phyloP scores from a whole-genome alignment of 1,140 invertebrate species.

The Papilio machaon region DNA sequence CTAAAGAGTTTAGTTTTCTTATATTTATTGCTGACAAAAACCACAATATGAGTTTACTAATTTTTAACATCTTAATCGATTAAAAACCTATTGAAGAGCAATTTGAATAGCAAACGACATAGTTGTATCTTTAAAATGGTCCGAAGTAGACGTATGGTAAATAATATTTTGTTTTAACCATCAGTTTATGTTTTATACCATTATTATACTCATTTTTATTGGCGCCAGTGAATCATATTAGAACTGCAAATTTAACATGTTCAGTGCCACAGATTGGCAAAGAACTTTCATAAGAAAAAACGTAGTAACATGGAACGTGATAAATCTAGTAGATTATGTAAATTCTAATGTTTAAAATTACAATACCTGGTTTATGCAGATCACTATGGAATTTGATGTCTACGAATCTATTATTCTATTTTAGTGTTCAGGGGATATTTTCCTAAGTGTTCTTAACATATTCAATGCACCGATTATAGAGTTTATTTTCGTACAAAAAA shows the following conservation, averaged over 20 bases:
- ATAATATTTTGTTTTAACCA: neutral
- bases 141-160: slow-evolving; percentile 25
- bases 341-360: too few species aligned
- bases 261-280: too few species aligned
- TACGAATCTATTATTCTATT: neutral
- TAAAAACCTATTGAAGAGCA: neutral
- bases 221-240: too few species aligned
- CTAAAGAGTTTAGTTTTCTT: slow-evolving; percentile 1
- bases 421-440: neutral
- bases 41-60: neutral
- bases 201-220: too few species aligned
- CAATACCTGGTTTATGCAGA: too few species aligned
- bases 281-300: too few species aligned
- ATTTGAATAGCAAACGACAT: neutral
- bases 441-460: neutral
- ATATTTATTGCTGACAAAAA: slow-evolving; percentile 10
- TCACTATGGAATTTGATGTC: too few species aligned
- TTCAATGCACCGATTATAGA: too few species aligned
- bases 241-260: too few species aligned
- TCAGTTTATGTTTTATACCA: neutral
- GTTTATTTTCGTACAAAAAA: too few species aligned
- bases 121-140: slow-evolving; percentile 19
- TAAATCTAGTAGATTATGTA: too few species aligned
- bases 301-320: too few species aligned
- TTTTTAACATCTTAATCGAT: slow-evolving; percentile 16